Evolutionary conservation across 1,140 invertebrate genomes (phyloP).

Genomic region (Meloidogyne chitwoodi): DNA sequence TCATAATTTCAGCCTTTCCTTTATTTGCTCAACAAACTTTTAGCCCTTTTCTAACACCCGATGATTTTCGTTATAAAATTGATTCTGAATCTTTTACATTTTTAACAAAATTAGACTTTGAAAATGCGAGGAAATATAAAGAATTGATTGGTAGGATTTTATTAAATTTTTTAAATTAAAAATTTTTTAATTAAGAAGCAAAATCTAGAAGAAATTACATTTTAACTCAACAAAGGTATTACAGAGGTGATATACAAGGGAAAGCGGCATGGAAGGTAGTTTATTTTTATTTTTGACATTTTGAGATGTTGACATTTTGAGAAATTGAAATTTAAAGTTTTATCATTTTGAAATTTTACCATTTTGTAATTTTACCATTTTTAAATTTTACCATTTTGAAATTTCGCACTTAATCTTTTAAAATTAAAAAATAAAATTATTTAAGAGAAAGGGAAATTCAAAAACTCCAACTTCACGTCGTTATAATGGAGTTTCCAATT

Average conservation of each 20-base stretch:
- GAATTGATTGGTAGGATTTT: slow-evolving; percentile 26
- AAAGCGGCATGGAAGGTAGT: slow-evolving; percentile 48
- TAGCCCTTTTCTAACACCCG: not conserved
- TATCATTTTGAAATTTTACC: too few relatives aligned
- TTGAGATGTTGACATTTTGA: slow-evolving; percentile 7
- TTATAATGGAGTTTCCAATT: slow-evolving; percentile 23
- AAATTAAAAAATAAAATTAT: too few relatives aligned
- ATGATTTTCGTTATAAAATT: not conserved
- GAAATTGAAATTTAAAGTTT: too few relatives aligned
- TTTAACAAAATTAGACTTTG: slow-evolving; percentile 51
- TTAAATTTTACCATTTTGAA: too few relatives aligned
- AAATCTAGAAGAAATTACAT: slow-evolving; percentile 12
- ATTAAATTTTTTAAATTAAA: not conserved
- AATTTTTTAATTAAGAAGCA: not conserved
- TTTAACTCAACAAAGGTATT: slow-evolving; percentile 1
- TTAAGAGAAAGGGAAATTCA: not conserved
- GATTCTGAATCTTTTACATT: slow-evolving; percentile 11
- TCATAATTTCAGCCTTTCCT: not conserved
- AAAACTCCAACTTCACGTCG: not conserved
- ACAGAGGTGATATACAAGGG: slow-evolving; percentile 38
- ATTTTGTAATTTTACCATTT: too few relatives aligned
- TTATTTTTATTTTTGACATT: not conserved
- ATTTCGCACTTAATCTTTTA: too few relatives aligned
- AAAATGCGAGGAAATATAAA: slow-evolving; percentile 49
- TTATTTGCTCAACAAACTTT: not conserved